Evolutionary conservation across 2,113 vertebrate genomes (phyloP).

Genomic region (Anseranas semipalmata): DNA sequence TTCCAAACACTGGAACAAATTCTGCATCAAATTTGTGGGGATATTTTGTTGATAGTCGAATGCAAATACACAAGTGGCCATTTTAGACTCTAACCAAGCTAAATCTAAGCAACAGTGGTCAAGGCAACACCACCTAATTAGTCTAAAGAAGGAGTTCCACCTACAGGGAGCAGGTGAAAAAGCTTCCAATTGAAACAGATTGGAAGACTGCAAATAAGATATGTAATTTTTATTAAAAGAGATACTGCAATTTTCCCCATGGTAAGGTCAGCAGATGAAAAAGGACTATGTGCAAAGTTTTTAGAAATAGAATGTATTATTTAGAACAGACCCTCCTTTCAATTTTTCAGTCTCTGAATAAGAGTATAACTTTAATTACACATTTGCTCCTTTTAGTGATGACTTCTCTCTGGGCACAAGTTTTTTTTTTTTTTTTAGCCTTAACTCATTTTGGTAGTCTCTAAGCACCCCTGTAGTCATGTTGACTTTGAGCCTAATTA

Average conservation of each 20-base stretch:
- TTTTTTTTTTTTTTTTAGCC: not conserved
- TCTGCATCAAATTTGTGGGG: conserved; percentile 25
- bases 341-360: not conserved
- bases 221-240: conserved; percentile 53
- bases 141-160: conserved; percentile 19
- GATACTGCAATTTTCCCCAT: conserved; percentile 9
- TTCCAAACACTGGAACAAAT: conserved; percentile 7
- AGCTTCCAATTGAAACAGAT: conserved; percentile 10
- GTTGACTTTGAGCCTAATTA: not conserved
- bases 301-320: conserved; percentile 34
- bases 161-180: conserved; percentile 50
- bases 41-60: conserved; percentile 27
- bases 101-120: conserved; percentile 54
- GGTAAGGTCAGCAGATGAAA: conserved; percentile 53
- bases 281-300: conserved; percentile 18
- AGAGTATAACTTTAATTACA: conserved; percentile 10
- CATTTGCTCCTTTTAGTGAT: not conserved
- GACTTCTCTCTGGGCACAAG: not conserved
- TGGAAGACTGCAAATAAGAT: conserved; percentile 40
- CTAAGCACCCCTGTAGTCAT: not conserved
- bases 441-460: not conserved
- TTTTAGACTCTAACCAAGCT: conserved; percentile 55
- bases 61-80: conserved; percentile 10
- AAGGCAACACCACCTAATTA: conserved; percentile 66
- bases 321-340: conserved; percentile 6